phyloP scores from a whole-genome alignment of 2,888 invertebrate genomes.

The Teinopalpus imperialis region DNA sequence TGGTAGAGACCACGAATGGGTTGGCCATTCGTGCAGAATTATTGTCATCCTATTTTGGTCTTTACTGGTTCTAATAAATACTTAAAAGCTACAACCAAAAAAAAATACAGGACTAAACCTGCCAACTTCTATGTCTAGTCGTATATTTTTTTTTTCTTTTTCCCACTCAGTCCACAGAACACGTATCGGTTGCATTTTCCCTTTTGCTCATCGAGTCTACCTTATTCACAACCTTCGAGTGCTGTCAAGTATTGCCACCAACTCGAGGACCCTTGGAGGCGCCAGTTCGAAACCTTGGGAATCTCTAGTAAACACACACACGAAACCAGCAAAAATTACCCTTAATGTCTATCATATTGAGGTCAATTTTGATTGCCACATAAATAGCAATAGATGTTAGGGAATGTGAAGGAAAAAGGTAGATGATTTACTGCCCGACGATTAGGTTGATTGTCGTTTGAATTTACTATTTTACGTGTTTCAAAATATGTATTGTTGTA shows the following conservation, averaged over 20 bases:
- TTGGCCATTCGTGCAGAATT: too few species aligned
- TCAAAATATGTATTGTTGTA: constrained; percentile 12
- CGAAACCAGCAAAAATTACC: not conserved
- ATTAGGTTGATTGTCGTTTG: constrained; percentile 1
- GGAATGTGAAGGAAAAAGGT: not conserved
- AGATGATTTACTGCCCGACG: not conserved
- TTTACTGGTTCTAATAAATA: too few species aligned
- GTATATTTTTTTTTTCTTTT: not conserved
- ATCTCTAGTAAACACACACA: not conserved
- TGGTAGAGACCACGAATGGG: too few species aligned
- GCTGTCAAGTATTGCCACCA: constrained; percentile 46
- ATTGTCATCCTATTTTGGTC: too few species aligned
- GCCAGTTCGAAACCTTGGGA: constrained; percentile 42
- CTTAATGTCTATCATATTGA: not conserved
- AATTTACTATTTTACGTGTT: constrained; percentile 3
- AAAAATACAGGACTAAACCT: too few species aligned
- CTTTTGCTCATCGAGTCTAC: constrained; percentile 26
- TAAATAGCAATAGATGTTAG: not conserved
- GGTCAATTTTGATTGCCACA: not conserved
- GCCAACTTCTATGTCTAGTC: not conserved
- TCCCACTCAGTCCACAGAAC: too few species aligned
- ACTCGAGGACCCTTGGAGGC: constrained; percentile 65
- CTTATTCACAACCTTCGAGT: constrained; percentile 35
- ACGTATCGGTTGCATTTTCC: constrained; percentile 24
- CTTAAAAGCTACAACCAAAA: too few species aligned